Evolutionary conservation across 2,888 invertebrate genomes (phyloP).

Genomic region (Rambutsinella grinnellia): DNA sequence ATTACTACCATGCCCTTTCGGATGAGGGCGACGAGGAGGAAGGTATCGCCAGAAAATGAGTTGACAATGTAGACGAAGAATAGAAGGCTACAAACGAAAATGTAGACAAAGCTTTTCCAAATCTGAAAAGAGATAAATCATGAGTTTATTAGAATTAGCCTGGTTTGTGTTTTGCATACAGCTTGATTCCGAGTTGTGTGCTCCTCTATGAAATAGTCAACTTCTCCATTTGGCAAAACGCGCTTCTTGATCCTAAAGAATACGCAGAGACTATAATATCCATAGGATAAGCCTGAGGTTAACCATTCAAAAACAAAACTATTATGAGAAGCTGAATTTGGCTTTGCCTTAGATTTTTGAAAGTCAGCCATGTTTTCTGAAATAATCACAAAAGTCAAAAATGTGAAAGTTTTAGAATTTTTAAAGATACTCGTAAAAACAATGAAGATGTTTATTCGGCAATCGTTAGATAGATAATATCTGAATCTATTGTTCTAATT

Average conservation of each 20-base stretch:
- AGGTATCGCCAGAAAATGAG: slow-evolving; percentile 19
- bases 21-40: slow-evolving; percentile 25
- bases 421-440: too few relatives aligned
- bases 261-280: not conserved
- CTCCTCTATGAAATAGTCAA: not conserved
- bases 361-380: too few relatives aligned
- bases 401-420: too few relatives aligned
- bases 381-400: too few relatives aligned
- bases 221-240: not conserved
- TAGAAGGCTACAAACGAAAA: too few relatives aligned
- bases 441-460: too few relatives aligned
- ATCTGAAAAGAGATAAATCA: not conserved
- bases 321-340: too few relatives aligned
- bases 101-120: not conserved
- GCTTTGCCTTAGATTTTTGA: too few relatives aligned
- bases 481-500: too few relatives aligned
- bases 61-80: too few relatives aligned
- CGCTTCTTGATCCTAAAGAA: not conserved
- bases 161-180: not conserved
- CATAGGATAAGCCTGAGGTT: not conserved
- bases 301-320: not conserved
- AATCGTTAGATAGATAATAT: too few relatives aligned
- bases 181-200: not conserved
- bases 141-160: not conserved
- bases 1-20: slow-evolving; percentile 4